Percentiles rank a stretch among this genome's conserved stretches.
phyloP scores from a whole-genome alignment of 2,113 vertebrate species.

The Lethenteron reissneri region DNA sequence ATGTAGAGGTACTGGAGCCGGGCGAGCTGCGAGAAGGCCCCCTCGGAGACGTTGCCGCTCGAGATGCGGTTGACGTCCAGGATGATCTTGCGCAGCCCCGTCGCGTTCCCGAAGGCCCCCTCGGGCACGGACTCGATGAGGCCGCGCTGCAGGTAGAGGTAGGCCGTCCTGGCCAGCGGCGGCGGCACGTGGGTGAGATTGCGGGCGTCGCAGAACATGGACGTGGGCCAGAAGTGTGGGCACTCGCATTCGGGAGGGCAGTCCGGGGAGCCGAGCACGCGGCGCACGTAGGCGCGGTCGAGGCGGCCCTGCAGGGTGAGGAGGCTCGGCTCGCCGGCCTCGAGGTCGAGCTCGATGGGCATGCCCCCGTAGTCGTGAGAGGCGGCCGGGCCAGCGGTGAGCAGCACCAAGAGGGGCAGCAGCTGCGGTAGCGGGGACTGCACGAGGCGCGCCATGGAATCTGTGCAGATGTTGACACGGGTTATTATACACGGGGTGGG shows the following conservation, averaged over 20 bases:
- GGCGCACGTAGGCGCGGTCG: conserved; percentile 17
- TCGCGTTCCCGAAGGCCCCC: conserved; percentile 18
- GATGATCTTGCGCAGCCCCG: conserved; percentile 27
- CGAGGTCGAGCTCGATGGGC: conserved; percentile 27
- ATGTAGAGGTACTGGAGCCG: conserved; percentile 25
- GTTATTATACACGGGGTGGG: too few species aligned
- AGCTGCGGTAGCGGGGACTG: too few species aligned
- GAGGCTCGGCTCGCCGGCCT: conserved; percentile 31
- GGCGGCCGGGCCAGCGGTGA: conserved; percentile 4
- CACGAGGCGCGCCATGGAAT: too few species aligned
- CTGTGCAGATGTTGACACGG: too few species aligned
- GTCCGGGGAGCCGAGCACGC: conserved; percentile 18
- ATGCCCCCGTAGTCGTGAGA: conserved; percentile 29
- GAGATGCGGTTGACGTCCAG: conserved; percentile 28
- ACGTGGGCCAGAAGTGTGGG: conserved; percentile 33
- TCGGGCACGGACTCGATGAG: conserved; percentile 19
- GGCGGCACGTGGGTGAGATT: conserved; percentile 15
- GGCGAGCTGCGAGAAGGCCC: conserved; percentile 19
- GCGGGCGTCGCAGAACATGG: conserved; percentile 28
- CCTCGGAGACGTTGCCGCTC: conserved; percentile 15
- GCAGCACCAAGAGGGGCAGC: too few species aligned
- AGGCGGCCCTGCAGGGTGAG: conserved; percentile 25
- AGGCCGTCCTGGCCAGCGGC: conserved; percentile 21
- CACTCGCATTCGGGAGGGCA: conserved; percentile 29
- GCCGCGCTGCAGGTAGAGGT: conserved; percentile 34